Evolutionary conservation across 2,797 vertebrate species (phyloP).

Genomic region (Chelidonichthys spinosus): DNA sequence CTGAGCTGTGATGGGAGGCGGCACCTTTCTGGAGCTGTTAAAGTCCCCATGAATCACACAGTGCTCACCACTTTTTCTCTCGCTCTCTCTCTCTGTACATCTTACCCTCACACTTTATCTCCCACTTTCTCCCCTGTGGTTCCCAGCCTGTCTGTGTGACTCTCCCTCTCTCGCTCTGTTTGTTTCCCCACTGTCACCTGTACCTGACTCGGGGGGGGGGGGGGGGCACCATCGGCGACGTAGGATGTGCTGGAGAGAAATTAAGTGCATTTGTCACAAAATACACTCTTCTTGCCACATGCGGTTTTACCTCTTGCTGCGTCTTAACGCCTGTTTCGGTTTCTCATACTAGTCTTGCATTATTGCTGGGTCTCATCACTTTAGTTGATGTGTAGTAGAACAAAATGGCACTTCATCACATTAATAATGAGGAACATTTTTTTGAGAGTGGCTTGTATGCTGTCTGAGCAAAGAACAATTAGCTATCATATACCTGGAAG

Average conservation of each 20-base stretch:
- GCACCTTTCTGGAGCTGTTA: slow-evolving; percentile 79
- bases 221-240: slow-evolving; percentile 28
- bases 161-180: slow-evolving; percentile 39
- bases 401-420: slow-evolving; percentile 13
- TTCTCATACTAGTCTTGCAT: not conserved
- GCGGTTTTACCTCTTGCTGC: slow-evolving; percentile 40
- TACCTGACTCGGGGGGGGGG: slow-evolving; percentile 42
- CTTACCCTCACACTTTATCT: slow-evolving; percentile 44
- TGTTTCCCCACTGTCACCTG: slow-evolving; percentile 58
- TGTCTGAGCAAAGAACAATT: not conserved
- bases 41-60: slow-evolving; percentile 77
- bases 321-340: slow-evolving; percentile 22
- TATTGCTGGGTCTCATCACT: slow-evolving; percentile 14
- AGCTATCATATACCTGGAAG: not conserved
- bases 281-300: slow-evolving; percentile 56
- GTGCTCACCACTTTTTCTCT: slow-evolving; percentile 23
- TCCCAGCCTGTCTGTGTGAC: slow-evolving; percentile 35
- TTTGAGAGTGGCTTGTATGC: not conserved
- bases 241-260: slow-evolving; percentile 34
- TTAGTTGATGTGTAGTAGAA: slow-evolving; percentile 3
- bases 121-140: slow-evolving; percentile 43
- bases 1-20: slow-evolving; percentile 73
- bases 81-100: slow-evolving; percentile 35
- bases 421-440: not conserved
- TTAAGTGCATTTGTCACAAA: slow-evolving; percentile 67